Conservation (phyloP, 2,888 invertebrate genomes). For the Xylota sylvarum region DNA sequence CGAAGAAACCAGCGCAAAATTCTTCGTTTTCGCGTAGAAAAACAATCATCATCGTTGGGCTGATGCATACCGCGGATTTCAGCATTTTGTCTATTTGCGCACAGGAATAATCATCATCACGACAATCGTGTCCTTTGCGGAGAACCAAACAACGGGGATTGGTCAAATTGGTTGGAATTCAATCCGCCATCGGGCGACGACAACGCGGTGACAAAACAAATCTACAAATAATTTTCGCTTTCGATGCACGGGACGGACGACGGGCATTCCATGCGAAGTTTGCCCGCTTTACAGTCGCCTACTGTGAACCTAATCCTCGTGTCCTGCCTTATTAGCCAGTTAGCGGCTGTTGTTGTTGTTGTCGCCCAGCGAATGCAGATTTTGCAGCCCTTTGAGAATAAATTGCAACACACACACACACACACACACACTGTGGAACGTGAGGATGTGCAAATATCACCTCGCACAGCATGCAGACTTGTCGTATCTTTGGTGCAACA, state of each 20-base stretch:
- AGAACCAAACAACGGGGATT: conserved; percentile 64
- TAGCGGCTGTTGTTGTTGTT: conserved; percentile 60
- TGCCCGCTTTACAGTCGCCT: conserved; percentile 56
- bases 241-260: conserved; percentile 67
- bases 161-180: conserved; percentile 77
- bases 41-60: conserved; percentile 70
- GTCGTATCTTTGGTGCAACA: conserved; percentile 68
- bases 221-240: conserved; percentile 77
- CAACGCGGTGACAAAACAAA: conserved; percentile 74
- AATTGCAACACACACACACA: conserved; percentile 50
- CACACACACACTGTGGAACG: conserved; percentile 44
- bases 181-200: conserved; percentile 54
- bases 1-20: conserved; percentile 55
- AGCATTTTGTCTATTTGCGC: conserved; percentile 73
- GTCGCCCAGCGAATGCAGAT: conserved; percentile 63
- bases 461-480: conserved; percentile 72
- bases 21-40: conserved; percentile 63
- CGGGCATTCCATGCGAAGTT: conserved; percentile 59
- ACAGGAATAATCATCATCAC: conserved; percentile 76
- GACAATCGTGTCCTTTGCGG: conserved; percentile 75
- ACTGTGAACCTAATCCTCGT: conserved; percentile 73
- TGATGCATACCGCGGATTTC: conserved; percentile 72
- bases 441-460: conserved; percentile 76
- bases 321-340: conserved; percentile 76
- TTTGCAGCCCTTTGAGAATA: conserved; percentile 70